Evolutionary conservation across 2,888 invertebrate genomes (phyloP), one percentile per base, ranked within the genome.

Genomic region (Scaptomyza flava): DNA sequence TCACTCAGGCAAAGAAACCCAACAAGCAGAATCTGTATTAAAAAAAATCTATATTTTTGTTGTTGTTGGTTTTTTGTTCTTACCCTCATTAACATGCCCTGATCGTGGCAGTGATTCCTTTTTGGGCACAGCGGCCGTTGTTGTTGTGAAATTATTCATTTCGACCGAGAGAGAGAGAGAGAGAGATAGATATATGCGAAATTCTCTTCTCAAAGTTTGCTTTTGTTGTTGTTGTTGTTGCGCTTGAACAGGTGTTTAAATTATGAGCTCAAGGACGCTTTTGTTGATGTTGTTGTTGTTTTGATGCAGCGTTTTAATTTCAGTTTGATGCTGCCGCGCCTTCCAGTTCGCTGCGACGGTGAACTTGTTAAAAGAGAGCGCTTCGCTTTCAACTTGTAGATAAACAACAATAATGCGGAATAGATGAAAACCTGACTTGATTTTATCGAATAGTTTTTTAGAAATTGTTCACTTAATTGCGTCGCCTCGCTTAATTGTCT

Each of bases 81-180:
- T 83, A 89, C 81, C 81, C 84, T 81, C 95, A 89, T 93, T 95
- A 54, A 95, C 95, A 90, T 94, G 93, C 71, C 95, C 95, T 79
- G 93, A 93, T 91, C 94, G 94, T 41, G 95, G 94, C 89, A 94
- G 89, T 56, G 93, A 92, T 90, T 95, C 94, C 57, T 91, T 89
- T 70, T 90, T 91, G 62, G 90, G 87, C 72, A 89, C 90, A 62
- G 91, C 60, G 47, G 84, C 89, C 60, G 91, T 91, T 75, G 91
- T 83, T 65, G 91, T 92, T 73, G 91, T 92, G 59, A 91, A 88
- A 84, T 91, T 91, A 72, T 91, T 90, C 89, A 91, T 90, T 14
- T 42, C 8, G 38, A 27, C 9, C 9, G 9, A 41, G 38, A 2
- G 3, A 41, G 9, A 6, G 7, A 14, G 48, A 48, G 9, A 12